Evolutionary conservation across 2,797 vertebrate genomes (phyloP), one percentile per base, ranked within the genome.

Genomic region (Pangasius sanitwongsei): DNA sequence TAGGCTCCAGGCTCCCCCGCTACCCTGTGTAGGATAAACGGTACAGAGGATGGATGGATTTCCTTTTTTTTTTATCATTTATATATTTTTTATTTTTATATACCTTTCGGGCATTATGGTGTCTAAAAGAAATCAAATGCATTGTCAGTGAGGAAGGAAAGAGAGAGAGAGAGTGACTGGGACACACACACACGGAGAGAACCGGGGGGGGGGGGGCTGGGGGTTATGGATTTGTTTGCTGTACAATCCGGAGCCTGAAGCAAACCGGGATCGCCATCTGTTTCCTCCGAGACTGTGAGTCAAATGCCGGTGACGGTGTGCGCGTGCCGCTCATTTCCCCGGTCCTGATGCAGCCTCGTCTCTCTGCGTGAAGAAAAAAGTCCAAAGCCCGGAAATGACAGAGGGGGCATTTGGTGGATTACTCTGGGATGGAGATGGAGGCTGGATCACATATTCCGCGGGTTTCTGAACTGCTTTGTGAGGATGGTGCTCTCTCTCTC

Each of bases 201-300:
- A 37, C 37, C 37, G 81, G 5, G 41, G 4, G 48, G 1, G 83
- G n/a, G 53, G 53, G 31, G 12, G n/a, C n/a, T 37, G 53, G n/a
- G 12, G 8, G 37, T 88, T 90, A 89, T 90, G 89, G 93, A 92
- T 93, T 89, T 91, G 86, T 92, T 88, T 90, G 70, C 88, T 78
- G 72, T 89, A 90, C 91, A 92, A 91, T 93, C 92, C 89, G 75
- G 85, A 77, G 86, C 88, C 75, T 91, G 89, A n/a, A 89, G 87
- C 85, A 90, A 90, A 87, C 90, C 90, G 87, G 85, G 70, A 84
- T 83, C 94, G 89, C 95, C 95, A 96, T 96, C 93, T 94, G 93
- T 89, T 91, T 89, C 86, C 89, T 89, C 67, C 86, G 85, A 86
- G 89, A 86, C 74, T 82, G 87, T 85, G 89, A 82, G 86, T 61